phyloP scores from a whole-genome alignment of 1,140 invertebrate species.

The Galendromus occidentalis region DNA sequence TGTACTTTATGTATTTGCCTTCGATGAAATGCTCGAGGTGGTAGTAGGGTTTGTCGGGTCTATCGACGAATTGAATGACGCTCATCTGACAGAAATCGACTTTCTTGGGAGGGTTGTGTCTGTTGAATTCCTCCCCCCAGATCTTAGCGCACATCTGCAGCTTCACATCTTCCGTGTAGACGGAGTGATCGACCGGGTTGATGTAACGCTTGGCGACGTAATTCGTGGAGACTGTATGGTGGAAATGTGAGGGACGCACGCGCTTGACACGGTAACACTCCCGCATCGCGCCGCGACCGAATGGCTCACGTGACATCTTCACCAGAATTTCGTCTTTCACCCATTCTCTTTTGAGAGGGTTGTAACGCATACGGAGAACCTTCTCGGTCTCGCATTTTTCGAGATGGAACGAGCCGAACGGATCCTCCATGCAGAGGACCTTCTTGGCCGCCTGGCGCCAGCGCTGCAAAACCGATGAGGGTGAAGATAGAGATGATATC shows the following conservation, averaged over 20 bases:
- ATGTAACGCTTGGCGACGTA: conserved; percentile 40
- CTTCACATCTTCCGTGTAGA: conserved; percentile 38
- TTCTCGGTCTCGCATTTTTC: conserved; percentile 26
- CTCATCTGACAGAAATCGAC: conserved; percentile 42
- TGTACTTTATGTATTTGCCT: conserved; percentile 41
- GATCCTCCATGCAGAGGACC: conserved; percentile 24
- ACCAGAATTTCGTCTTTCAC: conserved; percentile 30
- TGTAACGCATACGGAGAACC: conserved; percentile 29
- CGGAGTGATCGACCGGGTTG: conserved; percentile 29
- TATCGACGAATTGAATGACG: conserved; percentile 34
- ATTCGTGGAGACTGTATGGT: conserved; percentile 25
- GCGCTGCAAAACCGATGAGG: conserved; percentile 11
- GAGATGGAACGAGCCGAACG: conserved; percentile 31
- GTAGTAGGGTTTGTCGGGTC: conserved; percentile 32
- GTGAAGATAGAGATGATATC: neutral
- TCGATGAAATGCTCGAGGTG: conserved; percentile 41
- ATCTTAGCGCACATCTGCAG: conserved; percentile 42
- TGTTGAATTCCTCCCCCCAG: conserved; percentile 40
- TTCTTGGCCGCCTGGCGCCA: conserved; percentile 24
- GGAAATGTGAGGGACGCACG: neutral
- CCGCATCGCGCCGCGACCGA: conserved; percentile 38
- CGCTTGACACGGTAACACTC: conserved; percentile 29
- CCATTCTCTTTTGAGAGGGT: conserved; percentile 30
- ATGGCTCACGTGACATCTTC: conserved; percentile 33
- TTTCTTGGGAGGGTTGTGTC: conserved; percentile 41